These are phyloP conservation scores for Mythimna loreyi DNA, from an alignment of 2,888 invertebrate genomes.

Conservation along the genomic window DNA sequence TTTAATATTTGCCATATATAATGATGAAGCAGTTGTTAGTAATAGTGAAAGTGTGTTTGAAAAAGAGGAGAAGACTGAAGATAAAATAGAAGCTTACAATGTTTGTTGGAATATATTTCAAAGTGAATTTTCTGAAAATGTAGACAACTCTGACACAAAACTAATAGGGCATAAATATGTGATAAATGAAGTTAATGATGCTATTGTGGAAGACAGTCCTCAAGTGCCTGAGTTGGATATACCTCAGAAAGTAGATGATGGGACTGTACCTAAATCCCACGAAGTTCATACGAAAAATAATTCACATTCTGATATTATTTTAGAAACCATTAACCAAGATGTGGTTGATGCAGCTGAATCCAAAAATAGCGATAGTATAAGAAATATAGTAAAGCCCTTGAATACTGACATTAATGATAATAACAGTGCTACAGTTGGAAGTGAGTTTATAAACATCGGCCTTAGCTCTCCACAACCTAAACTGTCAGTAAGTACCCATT, in stretches of 20 bases:
- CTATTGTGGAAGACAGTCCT: slow-evolving; percentile 2
- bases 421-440: slow-evolving; percentile 20
- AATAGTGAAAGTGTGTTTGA: slow-evolving; percentile 45
- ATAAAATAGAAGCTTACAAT: slow-evolving; percentile 40
- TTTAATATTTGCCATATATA: slow-evolving; percentile 77
- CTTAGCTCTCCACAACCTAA: slow-evolving; percentile 6
- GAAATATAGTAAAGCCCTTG: slow-evolving; percentile 13
- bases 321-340: slow-evolving; percentile 43
- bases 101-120: slow-evolving; percentile 62
- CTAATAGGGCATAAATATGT: slow-evolving; percentile 9
- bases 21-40: slow-evolving; percentile 62
- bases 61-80: slow-evolving; percentile 46
- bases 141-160: slow-evolving; percentile 17
- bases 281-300: slow-evolving; percentile 33
- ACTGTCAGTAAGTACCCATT: slow-evolving; percentile 45
- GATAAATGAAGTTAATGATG: slow-evolving; percentile 13
- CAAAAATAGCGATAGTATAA: slow-evolving; percentile 19
- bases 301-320: slow-evolving; percentile 35
- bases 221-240: slow-evolving; percentile 10
- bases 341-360: slow-evolving; percentile 37
- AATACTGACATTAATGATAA: slow-evolving; percentile 27
- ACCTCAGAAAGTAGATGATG: slow-evolving; percentile 16
- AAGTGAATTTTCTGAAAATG: slow-evolving; percentile 27
- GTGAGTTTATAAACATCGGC: slow-evolving; percentile 10
- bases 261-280: slow-evolving; percentile 1